Conservation (phyloP, 2,113 vertebrate genomes). For the Nothobranchius furzeri region DNA sequence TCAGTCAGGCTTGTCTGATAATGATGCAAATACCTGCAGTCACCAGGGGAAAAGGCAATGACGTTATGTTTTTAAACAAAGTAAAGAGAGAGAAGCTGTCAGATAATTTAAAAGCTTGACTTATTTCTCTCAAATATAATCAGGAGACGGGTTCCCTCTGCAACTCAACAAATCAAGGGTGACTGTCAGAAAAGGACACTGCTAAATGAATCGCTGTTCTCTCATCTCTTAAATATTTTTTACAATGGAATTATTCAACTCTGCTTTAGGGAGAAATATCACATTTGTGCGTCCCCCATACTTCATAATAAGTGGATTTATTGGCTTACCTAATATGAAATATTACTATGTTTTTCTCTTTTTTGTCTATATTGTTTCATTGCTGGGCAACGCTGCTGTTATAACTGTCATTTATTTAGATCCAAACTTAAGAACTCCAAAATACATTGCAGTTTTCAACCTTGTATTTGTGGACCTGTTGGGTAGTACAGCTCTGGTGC, state of each 20-base stretch:
- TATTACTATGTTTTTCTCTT: constrained; percentile 73
- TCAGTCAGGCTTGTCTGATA: background rate
- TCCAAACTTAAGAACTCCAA: constrained; percentile 67
- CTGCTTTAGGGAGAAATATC: constrained; percentile 51
- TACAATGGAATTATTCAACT: constrained; percentile 51
- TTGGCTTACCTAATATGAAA: constrained; percentile 52
- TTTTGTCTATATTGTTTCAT: constrained; percentile 65
- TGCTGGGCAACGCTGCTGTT: constrained; percentile 65
- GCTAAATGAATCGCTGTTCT: background rate
- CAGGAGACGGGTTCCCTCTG: background rate
- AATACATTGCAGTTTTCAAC: constrained; percentile 76
- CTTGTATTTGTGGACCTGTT: constrained; percentile 72
- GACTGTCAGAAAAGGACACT: background rate
- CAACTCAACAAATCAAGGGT: background rate
- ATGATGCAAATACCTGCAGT: background rate
- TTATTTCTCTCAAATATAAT: background rate
- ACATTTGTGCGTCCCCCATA: constrained; percentile 63
- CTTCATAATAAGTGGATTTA: constrained; percentile 72
- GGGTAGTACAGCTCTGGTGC: constrained; percentile 69
- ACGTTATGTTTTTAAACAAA: background rate
- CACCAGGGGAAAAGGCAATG: background rate
- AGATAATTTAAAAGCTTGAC: background rate
- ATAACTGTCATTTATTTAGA: constrained; percentile 64
- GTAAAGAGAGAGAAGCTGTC: background rate
- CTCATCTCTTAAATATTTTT: background rate